Percentiles rank a stretch among this genome's conserved stretches.
These are phyloP conservation scores for Aproaerema taeniolella DNA, from an alignment of 2,888 invertebrate genomes.

Conservation along the genomic window DNA sequence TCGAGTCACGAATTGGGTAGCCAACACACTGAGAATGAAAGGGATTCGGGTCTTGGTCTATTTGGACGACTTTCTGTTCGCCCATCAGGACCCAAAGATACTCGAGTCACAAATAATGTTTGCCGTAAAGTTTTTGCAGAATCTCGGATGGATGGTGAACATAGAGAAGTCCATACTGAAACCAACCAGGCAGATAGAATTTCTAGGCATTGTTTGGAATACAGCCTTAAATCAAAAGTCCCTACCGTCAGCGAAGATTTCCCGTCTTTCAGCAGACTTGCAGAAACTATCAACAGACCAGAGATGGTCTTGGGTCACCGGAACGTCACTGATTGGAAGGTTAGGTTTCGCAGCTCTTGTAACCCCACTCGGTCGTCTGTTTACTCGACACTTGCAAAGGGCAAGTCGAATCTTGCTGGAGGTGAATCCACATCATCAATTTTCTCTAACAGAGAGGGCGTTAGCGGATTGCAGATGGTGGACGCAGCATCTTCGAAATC, in stretches of 20 bases:
- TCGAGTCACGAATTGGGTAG: constrained; percentile 17
- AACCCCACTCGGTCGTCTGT: constrained; percentile 17
- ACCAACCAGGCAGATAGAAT: constrained; percentile 15
- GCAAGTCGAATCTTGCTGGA: constrained; percentile 9
- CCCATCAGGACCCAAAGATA: constrained; percentile 11
- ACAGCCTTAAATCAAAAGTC: constrained; percentile 12
- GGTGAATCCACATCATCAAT: not conserved
- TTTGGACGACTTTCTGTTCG: constrained; percentile 20
- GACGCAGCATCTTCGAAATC: constrained; percentile 4
- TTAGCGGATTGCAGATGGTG: constrained; percentile 19
- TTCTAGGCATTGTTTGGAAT: constrained; percentile 22
- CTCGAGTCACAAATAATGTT: not conserved
- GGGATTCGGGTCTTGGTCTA: constrained; percentile 19
- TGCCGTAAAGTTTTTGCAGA: not conserved
- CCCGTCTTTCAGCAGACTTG: constrained; percentile 3
- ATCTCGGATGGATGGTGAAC: constrained; percentile 9
- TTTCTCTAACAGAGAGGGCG: constrained; percentile 1
- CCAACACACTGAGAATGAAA: constrained; percentile 11
- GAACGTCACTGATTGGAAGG: constrained; percentile 16
- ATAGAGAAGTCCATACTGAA: constrained; percentile 3
- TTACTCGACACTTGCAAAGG: constrained; percentile 16
- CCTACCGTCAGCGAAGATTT: too few species aligned
- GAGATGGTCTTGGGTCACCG: constrained; percentile 16
- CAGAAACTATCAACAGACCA: not conserved
- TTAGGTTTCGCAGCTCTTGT: constrained; percentile 20